Evolutionary conservation across 2,113 vertebrate genomes (phyloP), one percentile per base, ranked within the genome.

Genomic region (Leptobrachium ailaonicum): DNA sequence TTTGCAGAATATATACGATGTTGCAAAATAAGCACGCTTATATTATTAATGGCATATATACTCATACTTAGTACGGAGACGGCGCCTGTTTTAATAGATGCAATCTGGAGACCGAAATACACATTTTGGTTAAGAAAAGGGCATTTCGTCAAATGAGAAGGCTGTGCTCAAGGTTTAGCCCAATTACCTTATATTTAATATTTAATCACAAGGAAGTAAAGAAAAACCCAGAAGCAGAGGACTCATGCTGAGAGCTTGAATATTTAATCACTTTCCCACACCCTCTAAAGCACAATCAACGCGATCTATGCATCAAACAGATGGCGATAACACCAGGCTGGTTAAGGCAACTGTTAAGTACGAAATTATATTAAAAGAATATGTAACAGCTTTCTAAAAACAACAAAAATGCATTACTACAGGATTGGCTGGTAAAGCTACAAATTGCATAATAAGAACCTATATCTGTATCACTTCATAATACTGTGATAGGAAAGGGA

Each of bases 141-240:
- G 66, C 44, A 11, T 8, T 42, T 50, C 60, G 41, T 42, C 66
- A 77, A 41, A 10, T 69, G 60, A 50, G 9, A 41, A 77, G 75
- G 41, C 56, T 68, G 40, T 77, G 66, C 64, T n/a, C 56, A 70
- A 44, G 76, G 76, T 58, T 78, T 67, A 62, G 67, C 70, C 76
- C 20, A 78, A 71, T 78, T 79, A 79, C 58, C 60, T 72, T 73
- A 72, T 72, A 64, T 72, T 79, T 50, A 79, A 79, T 72, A 79
- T 73, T 72, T 73, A 14, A 79, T 72, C 62, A 73, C 41, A 79
- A 47, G 73, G 70, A 73, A 54, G 62, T 66, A 72, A 64, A 53
- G 71, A 54, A 50, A 71, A 71, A 64, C 68, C 77, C 45, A 72
- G 47, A 79, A 45, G 62, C 60, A 73, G 62, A 64, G 20, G 11